Conservation (phyloP, 2,888 invertebrate species). For the Pristionchus mayeri region DNA sequence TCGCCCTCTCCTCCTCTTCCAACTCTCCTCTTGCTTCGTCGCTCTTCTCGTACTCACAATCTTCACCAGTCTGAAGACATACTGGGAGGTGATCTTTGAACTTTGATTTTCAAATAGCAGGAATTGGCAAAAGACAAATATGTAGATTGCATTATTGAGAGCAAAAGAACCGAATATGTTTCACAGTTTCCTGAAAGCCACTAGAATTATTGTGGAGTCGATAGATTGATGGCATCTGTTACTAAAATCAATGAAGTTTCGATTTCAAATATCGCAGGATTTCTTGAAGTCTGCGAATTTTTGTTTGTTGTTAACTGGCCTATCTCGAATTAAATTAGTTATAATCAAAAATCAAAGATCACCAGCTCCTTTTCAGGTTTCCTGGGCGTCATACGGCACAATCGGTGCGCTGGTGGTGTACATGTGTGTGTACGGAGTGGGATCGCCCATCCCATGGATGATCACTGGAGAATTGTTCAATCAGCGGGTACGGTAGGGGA, state of each 20-base stretch:
- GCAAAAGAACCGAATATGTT: too few relatives aligned
- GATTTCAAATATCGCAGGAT: too few relatives aligned
- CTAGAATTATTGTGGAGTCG: too few relatives aligned
- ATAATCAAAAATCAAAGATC: neutral
- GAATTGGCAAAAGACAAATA: too few relatives aligned
- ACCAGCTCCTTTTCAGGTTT: constrained; percentile 51
- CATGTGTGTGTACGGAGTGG: constrained; percentile 75
- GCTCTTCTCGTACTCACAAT: constrained; percentile 65
- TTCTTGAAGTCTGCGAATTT: too few relatives aligned
- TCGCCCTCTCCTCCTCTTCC: constrained; percentile 77
- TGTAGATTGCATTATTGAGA: too few relatives aligned
- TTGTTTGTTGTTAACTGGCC: too few relatives aligned
- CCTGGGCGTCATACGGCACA: constrained; percentile 73
- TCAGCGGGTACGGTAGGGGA: constrained; percentile 62
- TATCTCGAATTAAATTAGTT: too few relatives aligned
- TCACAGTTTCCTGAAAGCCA: too few relatives aligned
- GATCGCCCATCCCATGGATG: constrained; percentile 76
- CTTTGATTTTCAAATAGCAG: too few relatives aligned
- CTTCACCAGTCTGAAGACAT: constrained; percentile 71
- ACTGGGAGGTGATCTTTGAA: constrained; percentile 47
- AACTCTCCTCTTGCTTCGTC: constrained; percentile 76
- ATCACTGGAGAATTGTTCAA: constrained; percentile 75
- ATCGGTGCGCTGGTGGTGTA: constrained; percentile 71
- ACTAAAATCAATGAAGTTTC: too few relatives aligned
- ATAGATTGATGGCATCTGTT: too few relatives aligned